These are phyloP conservation scores for Lysiphlebus fabarum DNA, from an alignment of 1,140 invertebrate genomes.

Conservation along the genomic window DNA sequence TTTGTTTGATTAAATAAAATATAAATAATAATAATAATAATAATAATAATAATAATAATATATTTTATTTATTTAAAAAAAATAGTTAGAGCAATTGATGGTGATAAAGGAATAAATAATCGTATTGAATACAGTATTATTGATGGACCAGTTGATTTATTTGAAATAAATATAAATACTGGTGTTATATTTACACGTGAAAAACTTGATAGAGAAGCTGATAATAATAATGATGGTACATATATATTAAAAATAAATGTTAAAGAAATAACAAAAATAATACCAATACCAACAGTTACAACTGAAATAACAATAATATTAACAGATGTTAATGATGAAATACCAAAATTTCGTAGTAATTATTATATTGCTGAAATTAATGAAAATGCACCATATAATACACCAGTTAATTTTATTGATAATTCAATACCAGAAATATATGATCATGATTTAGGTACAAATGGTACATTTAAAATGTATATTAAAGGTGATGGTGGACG, in stretches of 20 bases:
- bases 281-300: slow-evolving; percentile 69
- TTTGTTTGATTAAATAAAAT: slow-evolving; percentile 10
- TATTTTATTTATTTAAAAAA: no score
- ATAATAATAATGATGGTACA: slow-evolving; percentile 74
- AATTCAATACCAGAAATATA: slow-evolving; percentile 81
- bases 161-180: slow-evolving; percentile 76
- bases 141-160: slow-evolving; percentile 65
- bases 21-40: no score
- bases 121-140: slow-evolving; percentile 78
- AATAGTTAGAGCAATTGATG: slow-evolving; percentile 89
- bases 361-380: slow-evolving; percentile 84
- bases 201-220: slow-evolving; percentile 78
- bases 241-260: slow-evolving; percentile 83
- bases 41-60: no score
- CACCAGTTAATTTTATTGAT: slow-evolving; percentile 82
- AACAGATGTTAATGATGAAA: slow-evolving; percentile 93
- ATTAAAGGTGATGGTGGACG: slow-evolving; percentile 77
- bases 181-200: slow-evolving; percentile 77
- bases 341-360: slow-evolving; percentile 74
- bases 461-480: slow-evolving; percentile 85
- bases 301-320: slow-evolving; percentile 91
- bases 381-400: slow-evolving; percentile 88
- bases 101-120: slow-evolving; percentile 88
- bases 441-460: slow-evolving; percentile 91
- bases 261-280: slow-evolving; percentile 57